Evolutionary conservation across 2,888 invertebrate genomes (phyloP).

Genomic region (Drosophila formosana): DNA sequence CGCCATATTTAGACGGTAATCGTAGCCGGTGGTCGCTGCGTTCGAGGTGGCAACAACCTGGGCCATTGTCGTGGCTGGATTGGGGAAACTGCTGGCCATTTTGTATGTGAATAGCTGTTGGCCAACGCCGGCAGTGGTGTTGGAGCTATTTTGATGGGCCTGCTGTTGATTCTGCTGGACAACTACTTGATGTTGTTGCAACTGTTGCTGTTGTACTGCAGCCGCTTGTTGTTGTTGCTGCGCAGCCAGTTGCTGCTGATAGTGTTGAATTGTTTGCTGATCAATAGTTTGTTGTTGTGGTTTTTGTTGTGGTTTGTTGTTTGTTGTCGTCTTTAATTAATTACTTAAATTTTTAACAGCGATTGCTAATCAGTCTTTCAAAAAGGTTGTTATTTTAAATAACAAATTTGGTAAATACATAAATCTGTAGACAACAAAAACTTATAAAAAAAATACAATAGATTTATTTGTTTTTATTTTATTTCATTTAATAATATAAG

Average conservation of each 20-base stretch:
- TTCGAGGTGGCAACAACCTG: conserved; percentile 88
- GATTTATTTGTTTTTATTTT: too few relatives aligned
- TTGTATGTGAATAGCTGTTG: conserved; percentile 94
- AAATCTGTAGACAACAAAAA: too few relatives aligned
- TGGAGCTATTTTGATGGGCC: conserved; percentile 87
- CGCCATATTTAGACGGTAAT: conserved; percentile 90
- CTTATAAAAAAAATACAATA: too few relatives aligned
- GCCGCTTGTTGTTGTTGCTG: conserved; percentile 86
- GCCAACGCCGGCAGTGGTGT: conserved; percentile 87
- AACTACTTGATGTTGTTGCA: conserved; percentile 85
- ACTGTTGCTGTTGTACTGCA: conserved; percentile 85
- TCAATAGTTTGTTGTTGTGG: conserved; percentile 86
- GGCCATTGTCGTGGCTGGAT: conserved; percentile 89
- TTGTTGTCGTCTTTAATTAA: too few relatives aligned
- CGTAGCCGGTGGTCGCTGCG: conserved; percentile 88
- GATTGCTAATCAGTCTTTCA: too few relatives aligned
- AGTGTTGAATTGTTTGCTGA: conserved; percentile 86
- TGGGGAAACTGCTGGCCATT: conserved; percentile 93
- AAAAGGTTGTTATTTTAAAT: too few relatives aligned
- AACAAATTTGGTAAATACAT: too few relatives aligned
- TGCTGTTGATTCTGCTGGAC: conserved; percentile 86
- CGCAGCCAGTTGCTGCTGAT: conserved; percentile 86
- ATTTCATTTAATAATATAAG: too few relatives aligned
- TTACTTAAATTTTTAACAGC: too few relatives aligned
- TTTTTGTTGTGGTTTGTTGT: conserved; percentile 84